Conservation (phyloP, 1,140 invertebrate genomes). For the Tetraneura akinire region DNA sequence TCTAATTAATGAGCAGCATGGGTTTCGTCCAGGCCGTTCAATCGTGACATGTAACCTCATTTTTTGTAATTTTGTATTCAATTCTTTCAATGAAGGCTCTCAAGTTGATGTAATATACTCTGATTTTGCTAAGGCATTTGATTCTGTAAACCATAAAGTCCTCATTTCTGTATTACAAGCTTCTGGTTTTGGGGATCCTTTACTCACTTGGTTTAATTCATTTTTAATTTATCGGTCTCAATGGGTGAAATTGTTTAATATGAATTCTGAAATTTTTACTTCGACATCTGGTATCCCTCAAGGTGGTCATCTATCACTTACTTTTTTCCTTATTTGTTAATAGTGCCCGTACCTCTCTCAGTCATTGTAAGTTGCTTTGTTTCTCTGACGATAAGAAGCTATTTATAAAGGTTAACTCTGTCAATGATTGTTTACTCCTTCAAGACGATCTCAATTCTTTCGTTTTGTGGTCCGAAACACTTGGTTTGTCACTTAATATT, state of each 20-base stretch:
- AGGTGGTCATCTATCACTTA: background rate
- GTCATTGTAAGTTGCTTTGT: no score
- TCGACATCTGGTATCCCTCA: background rate
- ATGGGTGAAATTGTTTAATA: background rate
- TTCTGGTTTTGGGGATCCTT: background rate
- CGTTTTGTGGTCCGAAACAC: no score
- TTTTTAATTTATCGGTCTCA: background rate
- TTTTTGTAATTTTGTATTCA: background rate
- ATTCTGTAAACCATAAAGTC: background rate
- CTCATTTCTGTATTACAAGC: background rate
- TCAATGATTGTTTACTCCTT: no score
- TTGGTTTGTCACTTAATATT: no score
- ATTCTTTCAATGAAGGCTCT: background rate
- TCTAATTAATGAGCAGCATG: no score
- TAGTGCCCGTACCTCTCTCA: no score
- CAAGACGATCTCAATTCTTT: no score
- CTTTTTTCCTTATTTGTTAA: no score
- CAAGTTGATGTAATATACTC: background rate
- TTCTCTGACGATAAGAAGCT: no score
- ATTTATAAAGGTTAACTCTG: no score
- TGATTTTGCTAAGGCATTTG: slow-evolving; percentile 55
- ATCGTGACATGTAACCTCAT: background rate
- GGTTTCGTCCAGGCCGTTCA: no score
- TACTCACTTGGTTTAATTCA: background rate
- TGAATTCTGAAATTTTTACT: background rate